A percentile compares a stretch with the other conserved stretches of the same genome.
Evolutionary conservation across 37 sponge, comb jelly and placozoan species (phyloP).

Genomic region (Corticium candelabrum): DNA sequence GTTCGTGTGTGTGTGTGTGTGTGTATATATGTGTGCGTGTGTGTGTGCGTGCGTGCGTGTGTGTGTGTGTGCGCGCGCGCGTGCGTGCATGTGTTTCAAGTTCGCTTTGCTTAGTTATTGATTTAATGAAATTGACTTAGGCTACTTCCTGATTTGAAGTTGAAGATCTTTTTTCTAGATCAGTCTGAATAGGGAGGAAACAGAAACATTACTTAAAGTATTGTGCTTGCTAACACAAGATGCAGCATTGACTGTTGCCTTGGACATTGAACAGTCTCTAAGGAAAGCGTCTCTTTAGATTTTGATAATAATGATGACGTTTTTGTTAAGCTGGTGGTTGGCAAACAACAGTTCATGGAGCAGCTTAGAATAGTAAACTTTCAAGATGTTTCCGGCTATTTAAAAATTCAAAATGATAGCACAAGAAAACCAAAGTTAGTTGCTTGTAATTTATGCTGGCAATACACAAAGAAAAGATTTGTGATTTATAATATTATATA

Average conservation of each 20-base stretch:
- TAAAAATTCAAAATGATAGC: not conserved
- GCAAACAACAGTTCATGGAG: not conserved
- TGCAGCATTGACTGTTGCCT: not conserved
- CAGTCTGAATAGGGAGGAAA: too few relatives aligned
- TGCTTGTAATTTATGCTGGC: too few relatives aligned
- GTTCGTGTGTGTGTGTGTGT: constrained; percentile 5
- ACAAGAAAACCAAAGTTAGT: not conserved
- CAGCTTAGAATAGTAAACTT: not conserved
- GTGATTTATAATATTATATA: too few relatives aligned
- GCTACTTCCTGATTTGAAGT: too few relatives aligned
- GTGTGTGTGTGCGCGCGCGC: not conserved
- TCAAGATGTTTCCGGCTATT: not conserved
- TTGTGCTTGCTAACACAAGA: too few relatives aligned
- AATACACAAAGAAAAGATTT: too few relatives aligned
- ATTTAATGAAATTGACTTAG: too few relatives aligned
- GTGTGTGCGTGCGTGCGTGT: not conserved
- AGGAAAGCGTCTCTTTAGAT: not conserved
- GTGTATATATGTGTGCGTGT: not conserved
- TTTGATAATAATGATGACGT: not conserved
- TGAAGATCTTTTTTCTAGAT: too few relatives aligned
- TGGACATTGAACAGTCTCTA: not conserved
- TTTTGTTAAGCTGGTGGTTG: not conserved
- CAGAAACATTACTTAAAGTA: too few relatives aligned
- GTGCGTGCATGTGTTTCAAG: not conserved
- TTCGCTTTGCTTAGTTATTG: not conserved